phyloP scores from a whole-genome alignment of 2,888 invertebrate species.

The Sicus ferrugineus region DNA sequence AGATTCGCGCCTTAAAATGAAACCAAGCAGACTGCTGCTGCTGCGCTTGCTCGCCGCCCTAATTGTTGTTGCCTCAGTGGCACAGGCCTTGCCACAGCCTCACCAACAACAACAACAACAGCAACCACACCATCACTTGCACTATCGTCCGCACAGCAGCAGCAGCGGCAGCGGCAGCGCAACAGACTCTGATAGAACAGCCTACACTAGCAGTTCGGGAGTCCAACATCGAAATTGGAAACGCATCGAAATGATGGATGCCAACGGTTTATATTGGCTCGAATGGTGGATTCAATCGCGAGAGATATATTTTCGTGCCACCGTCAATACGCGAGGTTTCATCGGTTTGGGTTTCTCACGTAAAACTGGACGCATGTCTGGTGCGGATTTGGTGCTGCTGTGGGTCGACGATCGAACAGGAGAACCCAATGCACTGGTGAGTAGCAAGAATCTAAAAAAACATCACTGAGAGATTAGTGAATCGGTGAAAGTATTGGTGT shows the following conservation, averaged over 20 bases:
- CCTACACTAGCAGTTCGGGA: conserved; percentile 27
- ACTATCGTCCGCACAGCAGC: neutral
- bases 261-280: conserved; percentile 65
- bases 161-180: neutral
- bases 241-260: conserved; percentile 62
- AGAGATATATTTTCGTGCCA: conserved; percentile 81
- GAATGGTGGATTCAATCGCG: conserved; percentile 76
- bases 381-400: conserved; percentile 85
- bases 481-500: too few relatives aligned
- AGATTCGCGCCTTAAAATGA: conserved; percentile 12
- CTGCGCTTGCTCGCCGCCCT: neutral
- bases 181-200: neutral
- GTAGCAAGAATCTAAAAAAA: conserved; percentile 55
- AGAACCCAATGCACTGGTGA: conserved; percentile 78
- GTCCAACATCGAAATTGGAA: conserved; percentile 59
- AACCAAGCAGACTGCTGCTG: neutral
- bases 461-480: too few relatives aligned
- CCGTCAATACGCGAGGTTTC: conserved; percentile 83
- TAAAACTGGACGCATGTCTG: conserved; percentile 77
- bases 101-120: conserved; percentile 21
- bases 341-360: conserved; percentile 86
- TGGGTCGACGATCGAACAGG: conserved; percentile 79
- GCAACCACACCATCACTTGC: conserved; percentile 11
- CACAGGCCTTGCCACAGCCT: neutral
- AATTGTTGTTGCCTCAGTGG: neutral